Conservation (phyloP, 2,113 vertebrate species). For the Percopsis transmontana region DNA sequence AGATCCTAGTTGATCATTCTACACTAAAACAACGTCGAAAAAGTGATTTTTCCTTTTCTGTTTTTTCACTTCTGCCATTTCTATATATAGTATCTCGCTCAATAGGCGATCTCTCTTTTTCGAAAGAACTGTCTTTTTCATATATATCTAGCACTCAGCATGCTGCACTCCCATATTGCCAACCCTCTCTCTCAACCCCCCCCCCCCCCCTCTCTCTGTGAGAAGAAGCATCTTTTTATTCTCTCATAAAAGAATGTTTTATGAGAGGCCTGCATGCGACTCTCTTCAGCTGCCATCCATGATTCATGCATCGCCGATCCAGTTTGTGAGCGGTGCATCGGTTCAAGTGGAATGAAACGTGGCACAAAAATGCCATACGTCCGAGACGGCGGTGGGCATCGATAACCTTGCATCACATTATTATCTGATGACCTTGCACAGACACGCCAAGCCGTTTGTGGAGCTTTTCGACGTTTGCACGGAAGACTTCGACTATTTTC, state of each 20-base stretch:
- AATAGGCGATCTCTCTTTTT: background rate
- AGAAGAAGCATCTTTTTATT: conserved; percentile 2
- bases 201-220: background rate
- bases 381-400: too few species aligned
- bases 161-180: too few species aligned
- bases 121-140: background rate
- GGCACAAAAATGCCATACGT: too few species aligned
- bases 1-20: background rate
- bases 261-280: background rate
- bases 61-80: too few species aligned
- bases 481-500: too few species aligned
- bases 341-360: background rate
- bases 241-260: conserved; percentile 4
- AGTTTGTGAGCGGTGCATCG: conserved; percentile 12
- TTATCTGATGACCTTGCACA: too few species aligned
- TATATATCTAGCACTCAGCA: background rate
- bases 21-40: background rate
- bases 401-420: too few species aligned
- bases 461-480: too few species aligned
- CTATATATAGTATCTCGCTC: background rate
- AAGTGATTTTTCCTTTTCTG: background rate
- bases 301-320: conserved; percentile 6
- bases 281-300: background rate
- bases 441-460: too few species aligned
- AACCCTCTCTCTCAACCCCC: background rate